These are phyloP conservation scores for Nudaria mundana DNA, from an alignment of 2,888 invertebrate genomes.

Conservation along the genomic window DNA sequence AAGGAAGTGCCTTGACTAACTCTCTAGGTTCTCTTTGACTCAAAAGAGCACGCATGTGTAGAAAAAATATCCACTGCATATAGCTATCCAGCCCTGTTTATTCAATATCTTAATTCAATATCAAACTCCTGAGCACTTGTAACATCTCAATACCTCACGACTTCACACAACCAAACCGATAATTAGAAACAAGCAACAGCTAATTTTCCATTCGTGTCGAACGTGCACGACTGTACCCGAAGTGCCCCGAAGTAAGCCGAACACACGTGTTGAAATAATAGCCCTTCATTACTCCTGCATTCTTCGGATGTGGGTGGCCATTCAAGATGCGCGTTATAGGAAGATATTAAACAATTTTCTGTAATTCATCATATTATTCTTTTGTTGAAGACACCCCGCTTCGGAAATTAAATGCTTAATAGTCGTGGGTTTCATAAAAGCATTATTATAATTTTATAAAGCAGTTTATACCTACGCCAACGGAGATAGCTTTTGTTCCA, in stretches of 20 bases:
- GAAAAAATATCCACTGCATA: too few species aligned
- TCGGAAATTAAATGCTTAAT: too few species aligned
- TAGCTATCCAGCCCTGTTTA: neutral
- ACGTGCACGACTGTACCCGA: constrained; percentile 18
- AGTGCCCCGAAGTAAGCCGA: constrained; percentile 21
- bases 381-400: too few species aligned
- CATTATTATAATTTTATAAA: too few species aligned
- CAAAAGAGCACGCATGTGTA: too few species aligned
- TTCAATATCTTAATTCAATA: neutral
- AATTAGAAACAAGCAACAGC: constrained; percentile 10
- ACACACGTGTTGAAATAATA: constrained; percentile 32
- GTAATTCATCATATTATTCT: too few species aligned
- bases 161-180: constrained; percentile 14
- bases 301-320: constrained; percentile 26
- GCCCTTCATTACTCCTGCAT: constrained; percentile 46
- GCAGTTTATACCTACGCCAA: too few species aligned
- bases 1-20: too few species aligned
- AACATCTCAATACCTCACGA: constrained; percentile 2
- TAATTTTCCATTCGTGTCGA: constrained; percentile 33
- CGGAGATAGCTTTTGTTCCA: too few species aligned
- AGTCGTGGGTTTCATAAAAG: too few species aligned
- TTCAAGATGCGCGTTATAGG: constrained; percentile 11
- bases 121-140: too few species aligned
- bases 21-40: too few species aligned
- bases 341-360: constrained; percentile 19